Evolutionary conservation across 2,888 invertebrate genomes (phyloP).

Genomic region (Stenodera caucasica): DNA sequence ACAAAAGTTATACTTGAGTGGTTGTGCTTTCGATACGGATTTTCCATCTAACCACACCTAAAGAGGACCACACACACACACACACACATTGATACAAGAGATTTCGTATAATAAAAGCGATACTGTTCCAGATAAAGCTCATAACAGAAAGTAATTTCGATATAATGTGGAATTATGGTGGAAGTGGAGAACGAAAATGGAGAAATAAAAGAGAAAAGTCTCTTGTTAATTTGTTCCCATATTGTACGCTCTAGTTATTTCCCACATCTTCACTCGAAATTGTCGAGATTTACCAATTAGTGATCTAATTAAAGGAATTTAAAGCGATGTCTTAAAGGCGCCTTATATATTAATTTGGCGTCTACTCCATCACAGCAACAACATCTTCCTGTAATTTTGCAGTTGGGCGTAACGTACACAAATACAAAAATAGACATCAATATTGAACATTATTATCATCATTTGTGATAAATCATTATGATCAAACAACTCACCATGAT

Average conservation of each 20-base stretch:
- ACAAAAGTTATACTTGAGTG: constrained; percentile 28
- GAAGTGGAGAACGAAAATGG: neutral
- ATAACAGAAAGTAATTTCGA: neutral
- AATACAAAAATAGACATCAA: constrained; percentile 27
- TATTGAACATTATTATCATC: constrained; percentile 3
- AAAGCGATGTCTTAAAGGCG: constrained; percentile 15
- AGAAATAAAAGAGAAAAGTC: neutral
- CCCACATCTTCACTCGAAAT: neutral
- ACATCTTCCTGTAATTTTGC: constrained; percentile 30
- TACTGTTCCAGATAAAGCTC: neutral
- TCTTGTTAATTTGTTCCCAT: constrained; percentile 12
- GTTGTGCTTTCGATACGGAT: constrained; percentile 26
- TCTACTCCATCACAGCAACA: constrained; percentile 21
- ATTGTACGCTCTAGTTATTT: constrained; percentile 10
- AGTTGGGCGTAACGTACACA: constrained; percentile 31
- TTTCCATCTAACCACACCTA: constrained; percentile 13
- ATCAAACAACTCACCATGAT: constrained; percentile 68
- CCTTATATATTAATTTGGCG: constrained; percentile 32
- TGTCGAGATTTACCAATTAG: constrained; percentile 11
- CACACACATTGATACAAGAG: neutral
- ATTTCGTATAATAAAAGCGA: neutral
- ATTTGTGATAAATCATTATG: constrained; percentile 1
- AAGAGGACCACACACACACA: neutral
- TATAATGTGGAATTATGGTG: neutral
- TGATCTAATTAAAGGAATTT: constrained; percentile 11